Base-by-base conservation (phyloP, 2,797 vertebrate genomes). In the Acomys russatus region DNA sequence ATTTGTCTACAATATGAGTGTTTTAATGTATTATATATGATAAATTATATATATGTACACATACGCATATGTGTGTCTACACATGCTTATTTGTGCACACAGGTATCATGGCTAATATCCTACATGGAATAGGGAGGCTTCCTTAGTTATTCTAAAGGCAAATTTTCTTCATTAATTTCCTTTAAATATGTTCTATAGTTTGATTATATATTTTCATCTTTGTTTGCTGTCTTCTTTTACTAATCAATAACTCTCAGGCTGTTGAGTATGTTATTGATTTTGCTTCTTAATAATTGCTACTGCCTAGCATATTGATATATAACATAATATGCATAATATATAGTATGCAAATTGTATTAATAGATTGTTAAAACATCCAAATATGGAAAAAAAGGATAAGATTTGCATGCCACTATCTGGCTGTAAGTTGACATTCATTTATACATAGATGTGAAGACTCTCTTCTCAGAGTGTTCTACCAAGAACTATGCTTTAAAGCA, bases 281-380 rank as follows among this genome's bases (percentile, higher is more conserved):
- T 63, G 33, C 82, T 88, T 79, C n/a, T 59, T 71, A 66, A 78
- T 92, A 90, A 63, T 92, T 89, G 9, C 54, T 94, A 54, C 8
- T 92, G 51, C 5, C 44, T 76, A 90, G 25, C 14, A 88, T 44
- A 78, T 10, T 78, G 17, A 20, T 56, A 74, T n/a, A 35, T 82
- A 35, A 56, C 20, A 54, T 33, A 2, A 78, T 22, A 38, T 73
- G 71, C 3, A 73, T 71, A 35, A 35, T 35, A 35, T 77, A 30
- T 30, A 54, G 17, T 63, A 82, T 82, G 14, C n/a, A 17, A 20
- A 66, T 66, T 66, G 17, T 79, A 4, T 66, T 25, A 84, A 28
- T 84, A 64, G 25, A 49, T 20, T 49, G 15, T 33, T 66, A 10
- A 64, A 83, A 30, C 35, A 64, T 63, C 12, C 6, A 82, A 64